These are phyloP conservation scores for Tringa solitaria DNA, from an alignment of 2,113 vertebrate species.

Conservation along the genomic window DNA sequence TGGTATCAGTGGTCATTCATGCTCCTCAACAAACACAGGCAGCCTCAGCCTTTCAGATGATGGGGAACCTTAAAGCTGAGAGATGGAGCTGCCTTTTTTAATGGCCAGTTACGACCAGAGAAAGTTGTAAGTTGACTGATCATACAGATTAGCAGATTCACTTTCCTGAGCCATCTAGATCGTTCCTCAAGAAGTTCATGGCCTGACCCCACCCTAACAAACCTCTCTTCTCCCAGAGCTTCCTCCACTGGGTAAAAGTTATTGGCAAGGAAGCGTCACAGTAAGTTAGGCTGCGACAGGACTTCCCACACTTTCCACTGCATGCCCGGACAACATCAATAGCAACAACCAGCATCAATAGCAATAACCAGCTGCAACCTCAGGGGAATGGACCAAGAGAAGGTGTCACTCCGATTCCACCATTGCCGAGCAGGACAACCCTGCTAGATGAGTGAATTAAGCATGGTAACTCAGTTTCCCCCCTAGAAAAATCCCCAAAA, in stretches of 20 bases:
- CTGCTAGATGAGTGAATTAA: neutral
- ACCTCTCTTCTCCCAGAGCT: neutral
- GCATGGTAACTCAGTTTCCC: neutral
- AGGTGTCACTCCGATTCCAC: neutral
- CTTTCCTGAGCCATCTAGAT: neutral
- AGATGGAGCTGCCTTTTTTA: neutral
- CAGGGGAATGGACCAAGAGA: neutral
- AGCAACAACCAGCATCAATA: neutral
- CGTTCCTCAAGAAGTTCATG: neutral
- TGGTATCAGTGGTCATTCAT: neutral
- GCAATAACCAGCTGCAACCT: neutral
- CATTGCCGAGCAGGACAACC: neutral
- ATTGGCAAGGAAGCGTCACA: neutral
- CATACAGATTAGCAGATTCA: neutral
- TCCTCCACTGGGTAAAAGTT: neutral
- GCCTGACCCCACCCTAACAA: neutral
- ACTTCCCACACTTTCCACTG: neutral
- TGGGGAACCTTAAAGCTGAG: accelerated
- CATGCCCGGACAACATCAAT: neutral
- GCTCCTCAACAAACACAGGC: neutral
- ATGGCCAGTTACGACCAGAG: neutral
- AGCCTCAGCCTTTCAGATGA: neutral
- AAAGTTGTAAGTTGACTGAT: neutral
- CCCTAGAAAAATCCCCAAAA: neutral
- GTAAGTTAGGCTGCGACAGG: neutral